A percentile compares a stretch with the other conserved stretches of the same genome.
Conservation (phyloP, 2,888 invertebrate genomes). For the Scaptomyza flava region DNA sequence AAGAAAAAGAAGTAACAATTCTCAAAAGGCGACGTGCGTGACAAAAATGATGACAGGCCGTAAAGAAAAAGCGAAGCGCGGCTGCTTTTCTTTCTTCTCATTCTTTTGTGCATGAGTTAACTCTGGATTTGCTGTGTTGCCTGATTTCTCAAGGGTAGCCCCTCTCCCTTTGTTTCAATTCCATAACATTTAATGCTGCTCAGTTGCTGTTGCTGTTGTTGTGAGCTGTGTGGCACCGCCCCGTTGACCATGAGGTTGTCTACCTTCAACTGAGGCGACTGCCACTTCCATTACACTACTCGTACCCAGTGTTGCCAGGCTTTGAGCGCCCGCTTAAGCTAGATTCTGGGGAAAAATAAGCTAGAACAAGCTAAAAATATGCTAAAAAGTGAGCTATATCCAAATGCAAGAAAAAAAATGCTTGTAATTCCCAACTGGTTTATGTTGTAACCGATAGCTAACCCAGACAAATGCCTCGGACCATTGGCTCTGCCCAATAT, state of each 20-base stretch:
- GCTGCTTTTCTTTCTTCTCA: slow-evolving; percentile 39
- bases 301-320: too few relatives aligned
- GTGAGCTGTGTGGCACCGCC: slow-evolving; percentile 45
- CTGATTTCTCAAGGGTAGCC: slow-evolving; percentile 57
- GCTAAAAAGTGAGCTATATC: too few relatives aligned
- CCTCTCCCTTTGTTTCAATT: slow-evolving; percentile 47
- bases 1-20: slow-evolving; percentile 47
- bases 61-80: slow-evolving; percentile 6
- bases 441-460: too few relatives aligned
- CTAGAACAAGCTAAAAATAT: too few relatives aligned
- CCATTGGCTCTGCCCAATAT: too few relatives aligned
- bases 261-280: slow-evolving; percentile 45
- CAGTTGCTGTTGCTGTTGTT: slow-evolving; percentile 9
- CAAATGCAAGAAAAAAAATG: too few relatives aligned
- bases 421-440: too few relatives aligned
- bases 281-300: slow-evolving; percentile 42
- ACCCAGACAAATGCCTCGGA: too few relatives aligned
- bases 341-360: too few relatives aligned
- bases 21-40: slow-evolving; percentile 69
- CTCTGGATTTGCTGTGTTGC: slow-evolving; percentile 3
- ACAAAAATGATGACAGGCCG: slow-evolving; percentile 76
- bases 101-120: slow-evolving; percentile 29
- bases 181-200: slow-evolving; percentile 38
- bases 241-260: slow-evolving; percentile 72
- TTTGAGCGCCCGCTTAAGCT: too few relatives aligned